Evolutionary conservation across 2,888 invertebrate species (phyloP).

Genomic region (Blera fallax): DNA sequence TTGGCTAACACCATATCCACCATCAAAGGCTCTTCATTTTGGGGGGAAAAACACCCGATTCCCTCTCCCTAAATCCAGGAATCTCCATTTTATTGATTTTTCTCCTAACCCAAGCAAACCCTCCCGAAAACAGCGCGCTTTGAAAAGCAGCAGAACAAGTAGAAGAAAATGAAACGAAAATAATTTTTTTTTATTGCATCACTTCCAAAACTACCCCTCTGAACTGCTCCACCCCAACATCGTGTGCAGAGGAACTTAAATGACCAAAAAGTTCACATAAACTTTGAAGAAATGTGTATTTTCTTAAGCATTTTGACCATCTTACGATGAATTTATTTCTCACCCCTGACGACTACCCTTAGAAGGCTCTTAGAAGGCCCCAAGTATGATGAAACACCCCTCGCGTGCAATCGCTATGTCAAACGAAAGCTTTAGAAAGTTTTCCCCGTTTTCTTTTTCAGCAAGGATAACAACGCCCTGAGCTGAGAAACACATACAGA

Average conservation of each 20-base stretch:
- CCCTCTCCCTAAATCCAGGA: conserved; percentile 48
- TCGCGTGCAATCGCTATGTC: too few relatives aligned
- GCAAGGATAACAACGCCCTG: conserved; percentile 64
- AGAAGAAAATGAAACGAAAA: conserved; percentile 63
- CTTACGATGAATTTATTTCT: conserved; percentile 44
- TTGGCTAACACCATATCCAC: conserved; percentile 6
- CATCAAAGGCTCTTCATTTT: neutral
- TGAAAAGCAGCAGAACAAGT: conserved; percentile 16
- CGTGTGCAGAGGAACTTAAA: conserved; percentile 16
- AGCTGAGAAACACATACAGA: conserved; percentile 27
- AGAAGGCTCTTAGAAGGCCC: neutral
- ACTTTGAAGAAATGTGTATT: conserved; percentile 66
- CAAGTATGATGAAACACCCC: too few relatives aligned
- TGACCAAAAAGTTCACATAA: conserved; percentile 71
- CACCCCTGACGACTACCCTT: neutral
- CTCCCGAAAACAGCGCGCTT: neutral
- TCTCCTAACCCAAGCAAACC: neutral
- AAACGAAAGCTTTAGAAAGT: conserved; percentile 56
- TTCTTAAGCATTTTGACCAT: conserved; percentile 67
- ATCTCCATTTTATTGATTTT: conserved; percentile 72
- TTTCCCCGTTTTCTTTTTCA: conserved; percentile 36
- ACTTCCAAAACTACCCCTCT: neutral
- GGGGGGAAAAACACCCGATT: conserved; percentile 37
- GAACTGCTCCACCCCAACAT: neutral
- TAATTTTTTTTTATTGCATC: conserved; percentile 65